Conservation (phyloP, 23 tunicate genomes). For the Trididemnum nubilum region DNA sequence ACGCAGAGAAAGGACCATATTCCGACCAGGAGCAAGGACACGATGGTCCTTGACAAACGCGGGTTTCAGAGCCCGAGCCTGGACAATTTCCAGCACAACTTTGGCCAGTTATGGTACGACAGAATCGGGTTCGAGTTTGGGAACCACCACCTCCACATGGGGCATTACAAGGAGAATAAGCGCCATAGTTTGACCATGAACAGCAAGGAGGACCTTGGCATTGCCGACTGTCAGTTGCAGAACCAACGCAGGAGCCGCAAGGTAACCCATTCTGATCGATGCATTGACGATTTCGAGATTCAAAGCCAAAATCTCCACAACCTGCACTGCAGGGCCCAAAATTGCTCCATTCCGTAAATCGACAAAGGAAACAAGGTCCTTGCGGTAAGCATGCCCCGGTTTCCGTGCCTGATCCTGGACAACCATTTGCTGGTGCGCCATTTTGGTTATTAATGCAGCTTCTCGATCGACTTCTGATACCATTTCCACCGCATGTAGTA, state of each 20-base stretch:
- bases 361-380: not conserved
- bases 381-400: not conserved
- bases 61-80: not conserved
- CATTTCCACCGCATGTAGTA: not conserved
- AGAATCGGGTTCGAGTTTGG: not conserved
- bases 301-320: not conserved
- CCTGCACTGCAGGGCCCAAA: not conserved
- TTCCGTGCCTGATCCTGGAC: no score
- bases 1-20: not conserved
- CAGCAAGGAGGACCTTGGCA: no score
- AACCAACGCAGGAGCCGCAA: not conserved
- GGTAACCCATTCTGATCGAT: not conserved
- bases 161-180: constrained; percentile 20
- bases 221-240: not conserved
- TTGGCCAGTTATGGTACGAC: no score
- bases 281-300: constrained; percentile 2
- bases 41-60: constrained; percentile 23
- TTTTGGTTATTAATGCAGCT: not conserved
- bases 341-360: constrained; percentile 4
- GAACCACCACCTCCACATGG: constrained; percentile 23
- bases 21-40: not conserved
- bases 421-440: not conserved
- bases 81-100: not conserved
- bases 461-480: not conserved
- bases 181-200: not conserved